Base-by-base conservation (phyloP, 2,888 invertebrate genomes). In the Papilio demoleus region DNA sequence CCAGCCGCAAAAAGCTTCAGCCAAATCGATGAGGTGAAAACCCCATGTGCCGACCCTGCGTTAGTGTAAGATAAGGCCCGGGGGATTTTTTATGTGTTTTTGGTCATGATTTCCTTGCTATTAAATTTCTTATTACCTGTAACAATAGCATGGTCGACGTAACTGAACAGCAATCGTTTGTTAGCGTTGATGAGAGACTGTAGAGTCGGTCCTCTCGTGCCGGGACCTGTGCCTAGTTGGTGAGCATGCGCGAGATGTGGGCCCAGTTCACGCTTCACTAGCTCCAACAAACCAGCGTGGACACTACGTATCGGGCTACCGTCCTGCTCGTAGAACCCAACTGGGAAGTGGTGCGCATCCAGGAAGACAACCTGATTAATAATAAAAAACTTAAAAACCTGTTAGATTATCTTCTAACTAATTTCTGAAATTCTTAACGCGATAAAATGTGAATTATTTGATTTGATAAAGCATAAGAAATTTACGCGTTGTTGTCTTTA, bases 291-390 rank as follows among this genome's bases (percentile, higher is more conserved):
- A 14, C 93, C 91, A 9, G 84, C 83, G 79, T 95, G 95, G 2
- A 94, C 92, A 14, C 79, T 79, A 0, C 87, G 82, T 24, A 93
- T 88, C 0, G 93, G 92, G 0, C 88, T 81, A 40, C 90, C 90
- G 64, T 90, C 84, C 0, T 81, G 78, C 34, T 88, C 81, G 74
- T 92, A 92, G 74, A 95, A 95, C 2, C 95, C 95, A 19, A 95
- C 88, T 0, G 97, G 97, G 84, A 97, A 97, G 70, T 96, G 94
- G 78, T 97, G 97, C 58, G 97, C 96, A 79, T 97, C 97, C 61
- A 97, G 85, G 71, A 97, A 94, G 11, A 97, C 93, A 38, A 97
- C 89, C 93, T 93, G 81, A 34, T 73, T 14, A 2, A 67, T n/a
- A 64, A 64, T 42, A 42, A 12, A 45, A 31, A 31, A 4, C 6